Evolutionary conservation across 2,797 vertebrate genomes (phyloP), one percentile per base, ranked within the genome.

Genomic region (Pangasius sanitwongsei): DNA sequence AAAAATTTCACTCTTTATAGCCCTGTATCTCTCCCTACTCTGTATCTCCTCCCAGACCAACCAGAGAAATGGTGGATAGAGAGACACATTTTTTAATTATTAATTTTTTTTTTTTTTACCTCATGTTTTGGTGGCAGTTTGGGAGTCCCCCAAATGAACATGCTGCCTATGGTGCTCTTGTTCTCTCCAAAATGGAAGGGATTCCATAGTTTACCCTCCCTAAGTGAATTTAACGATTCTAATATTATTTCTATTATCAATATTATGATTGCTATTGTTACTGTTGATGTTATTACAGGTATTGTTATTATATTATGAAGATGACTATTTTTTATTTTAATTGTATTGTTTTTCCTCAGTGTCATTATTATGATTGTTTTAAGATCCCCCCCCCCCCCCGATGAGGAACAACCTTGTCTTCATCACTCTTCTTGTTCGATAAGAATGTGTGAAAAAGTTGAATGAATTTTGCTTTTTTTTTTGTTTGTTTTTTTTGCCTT

Each of bases 131-230:
- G 96, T 96, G 96, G 97, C 97, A 96, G 97, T 96, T 95, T 95
- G 95, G 93, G 89, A 93, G 93, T 93, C 94, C 89, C 83, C 93
- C 95, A 92, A 95, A 95, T 95, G 96, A 94, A 95, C 95, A 94
- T 91, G 94, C 96, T 97, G 96, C 94, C 97, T 96, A 96, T 98
- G 98, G 98, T 99, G 98, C 98, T 99, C 97, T 97, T 96, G 95
- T 96, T 97, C 97, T 96, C 93, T 95, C 90, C 84, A 95, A 95
- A 93, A 90, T 92, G 96, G 96, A 96, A 96, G 97, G 96, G 96
- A 96, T 96, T 97, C 95, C 96, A 96, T 96, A 94, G 94, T 95
- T 96, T 95, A 95, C 95, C 93, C 94, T 96, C 95, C 95, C 96
- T 96, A 93, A 96, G 96, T 96, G 95, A 96, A 97, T 95, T 96